Evolutionary conservation across 2,113 vertebrate species (phyloP).

Genomic region (Climacteris rufus): DNA sequence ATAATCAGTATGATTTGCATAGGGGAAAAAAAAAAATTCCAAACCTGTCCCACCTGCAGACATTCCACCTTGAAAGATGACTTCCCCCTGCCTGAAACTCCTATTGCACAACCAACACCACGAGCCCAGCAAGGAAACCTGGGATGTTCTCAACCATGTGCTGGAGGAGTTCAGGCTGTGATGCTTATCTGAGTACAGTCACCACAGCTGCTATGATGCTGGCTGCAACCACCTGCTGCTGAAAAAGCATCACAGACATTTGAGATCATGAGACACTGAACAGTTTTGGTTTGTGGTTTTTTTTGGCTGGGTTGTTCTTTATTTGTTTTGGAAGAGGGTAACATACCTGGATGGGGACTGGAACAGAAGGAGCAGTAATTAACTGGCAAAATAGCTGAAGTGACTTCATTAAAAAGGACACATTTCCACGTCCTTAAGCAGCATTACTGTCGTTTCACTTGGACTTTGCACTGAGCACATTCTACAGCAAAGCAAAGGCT

Average conservation of each 20-base stretch:
- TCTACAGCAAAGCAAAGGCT: neutral
- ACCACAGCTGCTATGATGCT: neutral
- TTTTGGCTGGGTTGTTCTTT: too few species aligned
- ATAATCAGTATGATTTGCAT: conserved; percentile 16
- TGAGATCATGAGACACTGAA: neutral
- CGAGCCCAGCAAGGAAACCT: neutral
- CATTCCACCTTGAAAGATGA: neutral
- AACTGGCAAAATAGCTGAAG: neutral
- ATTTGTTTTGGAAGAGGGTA: neutral
- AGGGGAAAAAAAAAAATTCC: neutral
- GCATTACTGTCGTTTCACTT: neutral
- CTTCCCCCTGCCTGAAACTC: neutral
- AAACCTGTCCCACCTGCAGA: conserved; percentile 20
- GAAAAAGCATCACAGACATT: neutral
- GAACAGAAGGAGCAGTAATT: neutral
- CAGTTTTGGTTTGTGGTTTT: neutral
- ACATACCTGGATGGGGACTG: neutral
- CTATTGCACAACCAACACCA: neutral
- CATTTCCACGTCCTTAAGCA: neutral
- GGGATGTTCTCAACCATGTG: neutral
- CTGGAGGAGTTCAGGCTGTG: neutral
- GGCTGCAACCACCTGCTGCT: neutral
- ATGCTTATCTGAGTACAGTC: neutral
- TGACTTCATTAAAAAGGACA: neutral
- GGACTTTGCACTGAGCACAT: neutral